These are phyloP conservation scores for Manis crassicaudata DNA, from an alignment of 2,797 vertebrate species.

Conservation along the genomic window DNA sequence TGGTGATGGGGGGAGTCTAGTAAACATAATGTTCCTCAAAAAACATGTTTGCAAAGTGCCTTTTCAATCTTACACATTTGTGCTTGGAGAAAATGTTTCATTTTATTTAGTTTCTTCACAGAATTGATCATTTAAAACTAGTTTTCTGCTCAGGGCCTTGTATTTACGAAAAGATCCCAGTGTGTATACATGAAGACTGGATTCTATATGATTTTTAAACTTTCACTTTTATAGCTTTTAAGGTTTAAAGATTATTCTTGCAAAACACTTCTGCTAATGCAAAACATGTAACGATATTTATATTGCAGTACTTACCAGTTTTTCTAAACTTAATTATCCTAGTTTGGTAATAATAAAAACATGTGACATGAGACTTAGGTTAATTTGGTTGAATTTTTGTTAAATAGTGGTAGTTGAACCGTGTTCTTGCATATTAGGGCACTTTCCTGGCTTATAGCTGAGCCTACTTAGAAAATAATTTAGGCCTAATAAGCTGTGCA, in stretches of 20 bases:
- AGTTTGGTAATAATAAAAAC: slow-evolving; percentile 31
- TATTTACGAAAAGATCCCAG: not conserved
- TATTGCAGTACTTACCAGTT: not conserved
- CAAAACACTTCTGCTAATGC: not conserved
- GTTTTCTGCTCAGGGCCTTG: not conserved
- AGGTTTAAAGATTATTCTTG: slow-evolving; percentile 22
- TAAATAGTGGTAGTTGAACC: not conserved
- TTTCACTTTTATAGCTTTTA: slow-evolving; percentile 4
- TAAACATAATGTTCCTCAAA: not conserved
- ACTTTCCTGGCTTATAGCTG: not conserved
- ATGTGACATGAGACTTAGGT: not conserved
- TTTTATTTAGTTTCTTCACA: not conserved
- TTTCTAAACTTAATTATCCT: not conserved
- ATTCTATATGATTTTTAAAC: not conserved
- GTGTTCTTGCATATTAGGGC: not conserved
- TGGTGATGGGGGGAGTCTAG: not conserved
- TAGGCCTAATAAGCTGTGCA: not conserved
- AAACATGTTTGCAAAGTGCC: not conserved
- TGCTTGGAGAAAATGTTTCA: not conserved
- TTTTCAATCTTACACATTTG: not conserved
- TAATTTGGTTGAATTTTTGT: slow-evolving; percentile 32
- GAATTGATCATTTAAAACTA: slow-evolving; percentile 17
- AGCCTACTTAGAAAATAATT: slow-evolving; percentile 10
- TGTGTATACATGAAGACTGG: not conserved
- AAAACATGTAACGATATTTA: slow-evolving; percentile 6